phyloP scores from a whole-genome alignment of 35 echinoderm and acorn worm species.

The Nesometra sesokonis region DNA sequence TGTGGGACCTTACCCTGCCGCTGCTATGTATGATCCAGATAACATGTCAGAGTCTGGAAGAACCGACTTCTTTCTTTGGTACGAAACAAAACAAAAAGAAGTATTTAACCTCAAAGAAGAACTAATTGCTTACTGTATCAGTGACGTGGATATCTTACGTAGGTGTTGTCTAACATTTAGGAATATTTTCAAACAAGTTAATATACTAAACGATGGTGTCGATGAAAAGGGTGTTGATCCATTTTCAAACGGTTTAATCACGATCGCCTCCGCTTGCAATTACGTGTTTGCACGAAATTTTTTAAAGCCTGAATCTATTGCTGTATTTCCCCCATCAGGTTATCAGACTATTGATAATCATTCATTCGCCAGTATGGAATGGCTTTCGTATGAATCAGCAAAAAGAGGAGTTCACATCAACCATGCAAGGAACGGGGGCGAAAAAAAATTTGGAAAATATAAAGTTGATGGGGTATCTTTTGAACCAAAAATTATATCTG shows the following conservation, averaged over 20 bases:
- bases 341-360: neutral
- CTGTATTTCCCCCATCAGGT: neutral
- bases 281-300: neutral
- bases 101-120: conserved; percentile 26
- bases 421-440: neutral
- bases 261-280: conserved; percentile 9
- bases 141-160: conserved; percentile 31
- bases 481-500: neutral
- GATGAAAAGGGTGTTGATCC: neutral
- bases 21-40: conserved; percentile 2
- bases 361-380: neutral
- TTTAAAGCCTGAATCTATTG: neutral
- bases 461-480: neutral
- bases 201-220: neutral
- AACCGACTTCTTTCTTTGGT: conserved; percentile 12
- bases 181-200: conserved; percentile 27
- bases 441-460: neutral
- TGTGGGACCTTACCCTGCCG: conserved; percentile 36
- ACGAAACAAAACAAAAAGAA: neutral
- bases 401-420: neutral
- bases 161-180: conserved; percentile 15
- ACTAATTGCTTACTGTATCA: conserved; percentile 10
- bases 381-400: neutral
- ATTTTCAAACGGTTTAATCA: neutral
- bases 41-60: conserved; percentile 2